A percentile compares a stretch with the other conserved stretches of the same genome.
Evolutionary conservation across 2,888 invertebrate species (phyloP).

Genomic region (Argyresthia goedartella): DNA sequence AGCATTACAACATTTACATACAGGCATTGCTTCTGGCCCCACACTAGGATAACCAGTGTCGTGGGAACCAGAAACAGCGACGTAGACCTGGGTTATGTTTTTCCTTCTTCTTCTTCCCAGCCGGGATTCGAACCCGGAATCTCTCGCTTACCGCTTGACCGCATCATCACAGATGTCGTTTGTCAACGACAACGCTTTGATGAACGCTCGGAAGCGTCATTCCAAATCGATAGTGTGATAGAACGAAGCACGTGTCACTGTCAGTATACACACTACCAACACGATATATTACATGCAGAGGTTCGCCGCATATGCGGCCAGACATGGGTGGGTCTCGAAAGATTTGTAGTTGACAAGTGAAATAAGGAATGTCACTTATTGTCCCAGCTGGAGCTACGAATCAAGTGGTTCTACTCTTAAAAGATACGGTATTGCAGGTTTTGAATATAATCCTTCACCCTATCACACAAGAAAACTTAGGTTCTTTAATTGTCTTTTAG

Average conservation of each 20-base stretch:
- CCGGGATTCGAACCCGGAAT: too few relatives aligned
- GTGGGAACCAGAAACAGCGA: too few relatives aligned
- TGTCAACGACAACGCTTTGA: background rate
- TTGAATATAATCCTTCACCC: background rate
- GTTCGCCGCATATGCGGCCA: slow-evolving; percentile 34
- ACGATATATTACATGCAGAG: background rate
- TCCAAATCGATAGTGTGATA: background rate
- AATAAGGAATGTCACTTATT: slow-evolving; percentile 28
- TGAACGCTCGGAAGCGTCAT: background rate
- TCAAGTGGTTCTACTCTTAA: background rate
- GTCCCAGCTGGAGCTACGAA: slow-evolving; percentile 1
- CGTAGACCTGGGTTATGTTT: too few relatives aligned
- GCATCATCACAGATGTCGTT: too few relatives aligned
- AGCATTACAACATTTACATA: too few relatives aligned
- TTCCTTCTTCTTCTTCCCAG: too few relatives aligned
- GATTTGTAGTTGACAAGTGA: slow-evolving; percentile 60
- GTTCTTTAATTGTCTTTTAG: too few relatives aligned
- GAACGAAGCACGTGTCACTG: too few relatives aligned
- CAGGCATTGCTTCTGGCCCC: too few relatives aligned
- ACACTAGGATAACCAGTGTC: too few relatives aligned
- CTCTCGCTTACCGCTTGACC: too few relatives aligned
- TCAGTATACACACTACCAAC: too few relatives aligned
- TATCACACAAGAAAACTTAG: background rate
- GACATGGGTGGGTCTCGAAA: slow-evolving; percentile 55
- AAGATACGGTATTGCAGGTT: background rate